These are phyloP conservation scores for Cheirogaleus major DNA, from an alignment of 2,797 vertebrate genomes.

Conservation along the genomic window DNA sequence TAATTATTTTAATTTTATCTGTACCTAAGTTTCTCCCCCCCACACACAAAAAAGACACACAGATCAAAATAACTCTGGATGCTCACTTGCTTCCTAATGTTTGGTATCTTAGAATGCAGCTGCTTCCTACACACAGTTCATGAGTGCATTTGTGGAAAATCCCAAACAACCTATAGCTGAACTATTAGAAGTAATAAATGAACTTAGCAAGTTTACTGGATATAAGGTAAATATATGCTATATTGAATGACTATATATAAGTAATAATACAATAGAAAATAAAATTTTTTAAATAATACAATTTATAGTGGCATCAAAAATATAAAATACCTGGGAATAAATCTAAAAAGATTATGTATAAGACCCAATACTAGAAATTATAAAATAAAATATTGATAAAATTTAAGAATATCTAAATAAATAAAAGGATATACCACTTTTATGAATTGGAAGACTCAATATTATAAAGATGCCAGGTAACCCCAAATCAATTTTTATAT, in stretches of 20 bases:
- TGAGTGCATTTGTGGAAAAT: neutral
- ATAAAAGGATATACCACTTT: neutral
- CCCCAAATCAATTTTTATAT: neutral
- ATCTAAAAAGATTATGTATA: neutral
- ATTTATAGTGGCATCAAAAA: neutral
- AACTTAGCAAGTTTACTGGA: neutral
- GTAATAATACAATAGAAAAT: neutral
- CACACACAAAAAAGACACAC: neutral
- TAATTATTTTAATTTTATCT: neutral
- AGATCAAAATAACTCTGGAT: neutral
- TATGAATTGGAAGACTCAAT: neutral
- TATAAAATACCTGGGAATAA: neutral
- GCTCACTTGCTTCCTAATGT: neutral
- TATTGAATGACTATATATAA: neutral
- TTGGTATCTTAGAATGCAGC: neutral
- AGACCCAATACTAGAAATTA: neutral
- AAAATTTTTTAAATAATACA: neutral
- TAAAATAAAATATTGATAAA: neutral
- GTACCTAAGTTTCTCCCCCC: neutral
- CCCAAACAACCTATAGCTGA: neutral
- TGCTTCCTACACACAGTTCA: neutral
- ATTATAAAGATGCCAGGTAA: neutral
- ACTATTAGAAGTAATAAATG: neutral
- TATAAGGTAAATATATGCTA: neutral
- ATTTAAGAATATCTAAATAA: neutral